Evolutionary conservation across 2,113 vertebrate genomes (phyloP), one percentile per base, ranked within the genome.

Genomic region (Callipepla squamata): DNA sequence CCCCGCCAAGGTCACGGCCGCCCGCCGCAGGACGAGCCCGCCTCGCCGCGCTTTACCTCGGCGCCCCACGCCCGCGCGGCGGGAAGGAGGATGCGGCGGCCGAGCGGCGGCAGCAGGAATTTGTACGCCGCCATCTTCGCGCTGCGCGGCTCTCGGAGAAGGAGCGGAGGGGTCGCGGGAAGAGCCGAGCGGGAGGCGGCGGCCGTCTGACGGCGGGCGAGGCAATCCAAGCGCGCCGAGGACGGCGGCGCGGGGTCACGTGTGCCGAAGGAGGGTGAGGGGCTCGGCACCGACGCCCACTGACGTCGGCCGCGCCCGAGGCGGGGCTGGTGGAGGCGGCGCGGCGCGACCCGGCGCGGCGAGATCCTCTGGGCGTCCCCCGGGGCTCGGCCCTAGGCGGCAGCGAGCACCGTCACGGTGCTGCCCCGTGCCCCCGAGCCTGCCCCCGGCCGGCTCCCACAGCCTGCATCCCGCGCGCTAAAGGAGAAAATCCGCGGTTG

Each of bases 121-220:
- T 86, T 90, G 80, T 91, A 70, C 4, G 96, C 96, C 86, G 97
- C 97, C 97, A 98, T 98, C 88, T 96, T 97, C 95, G 38, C 42
- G 70, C 44, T 23, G 47, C 44, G 51, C 20, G 11, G 63, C 12
- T 40, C 3, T 32, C 34, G 44, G 9, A 22, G 30, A 34, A 34
- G 18, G 69, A 40, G n/a, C 13, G 20, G 14, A 30, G 32, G 30
- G 11, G 59, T 68, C 17, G 16, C 13, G 51, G 50, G 77, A 14
- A 28, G 66, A 69, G 75, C 23, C 14, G 68, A 42, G 50, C 13
- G 15, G 86, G 67, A 26, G 69, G 62, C 6, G 40, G 57, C 22
- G 30, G 21, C 40, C 3, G 44, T 28, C 38, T 44, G 22, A 44
- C 5, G 79, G 13, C 50, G 13, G 50, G 25, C 25, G 15, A 9